Evolutionary conservation across 2,113 vertebrate genomes (phyloP), one percentile per base, ranked within the genome.

Genomic region (Phalacrocorax brasilianus): DNA sequence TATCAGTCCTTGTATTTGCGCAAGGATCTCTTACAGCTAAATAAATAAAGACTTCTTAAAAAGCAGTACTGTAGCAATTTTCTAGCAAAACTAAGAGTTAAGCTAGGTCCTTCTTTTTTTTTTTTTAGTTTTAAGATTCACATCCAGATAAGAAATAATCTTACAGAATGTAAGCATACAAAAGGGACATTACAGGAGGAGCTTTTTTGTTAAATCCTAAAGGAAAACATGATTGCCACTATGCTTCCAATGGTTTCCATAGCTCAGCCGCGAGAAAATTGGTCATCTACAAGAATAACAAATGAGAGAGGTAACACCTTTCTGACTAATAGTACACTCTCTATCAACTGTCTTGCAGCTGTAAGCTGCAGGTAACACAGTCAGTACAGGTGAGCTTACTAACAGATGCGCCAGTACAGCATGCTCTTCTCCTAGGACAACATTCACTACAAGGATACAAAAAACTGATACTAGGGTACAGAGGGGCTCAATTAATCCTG

Each of bases 1-100:
- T 96, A 94, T 95, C 95, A 91, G 68, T 30, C 52, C 59, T 74
- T 71, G 13, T 52, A 84, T 75, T 92, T 77, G 23, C 40, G n/a
- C 65, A 91, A 89, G 65, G 76, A 86, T 71, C 61, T 86, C 52
- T 81, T 85, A 77, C 4, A 90, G 72, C 45, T 91, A 93, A 95
- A 59, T 47, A 89, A 96, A 94, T 30, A 82, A 26, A 89, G 65
- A 47, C 27, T 78, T 92, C 72, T 80, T 85, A 77, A 88, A 94
- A 92, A 92, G 42, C 26, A 65, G 27, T 28, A 80, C 23, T 38
- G 26, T 19, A 88, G 71, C 11, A 50, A 80, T 71, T 86, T 93
- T 73, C 71, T 23, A 76, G 59, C 8, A 91, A 93, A 96, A 76
- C 45, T 65, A 62, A 73, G 77, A 76, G 68, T 66, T 83, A 73